Evolutionary conservation across 2,113 vertebrate genomes (phyloP).

Genomic region (Myotis lucifugus): DNA sequence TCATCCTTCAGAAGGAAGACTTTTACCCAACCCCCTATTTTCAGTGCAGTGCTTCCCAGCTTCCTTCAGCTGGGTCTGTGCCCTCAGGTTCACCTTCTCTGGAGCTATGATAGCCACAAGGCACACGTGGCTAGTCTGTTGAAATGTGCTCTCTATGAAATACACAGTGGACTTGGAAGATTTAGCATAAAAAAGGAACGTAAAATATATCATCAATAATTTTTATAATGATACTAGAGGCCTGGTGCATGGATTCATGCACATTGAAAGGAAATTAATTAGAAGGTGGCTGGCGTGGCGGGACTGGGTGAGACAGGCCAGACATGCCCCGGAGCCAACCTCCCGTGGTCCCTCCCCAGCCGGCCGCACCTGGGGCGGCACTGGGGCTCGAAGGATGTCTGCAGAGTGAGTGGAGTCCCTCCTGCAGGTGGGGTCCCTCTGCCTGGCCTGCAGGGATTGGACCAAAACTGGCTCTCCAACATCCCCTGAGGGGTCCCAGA

Average conservation of each 20-base stretch:
- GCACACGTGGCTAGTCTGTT: not conserved
- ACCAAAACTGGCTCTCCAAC: no score
- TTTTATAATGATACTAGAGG: not conserved
- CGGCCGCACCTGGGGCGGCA: no score
- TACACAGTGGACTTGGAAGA: not conserved
- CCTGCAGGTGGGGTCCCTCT: no score
- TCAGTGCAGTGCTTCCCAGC: not conserved
- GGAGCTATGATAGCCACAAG: not conserved
- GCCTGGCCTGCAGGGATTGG: no score
- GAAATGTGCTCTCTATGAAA: not conserved
- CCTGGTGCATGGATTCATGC: no score
- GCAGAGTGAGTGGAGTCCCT: rapidly evolving
- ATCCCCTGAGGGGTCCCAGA: no score
- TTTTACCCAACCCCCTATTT: not conserved
- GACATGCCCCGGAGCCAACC: no score
- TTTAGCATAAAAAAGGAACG: not conserved
- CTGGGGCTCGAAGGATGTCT: no score
- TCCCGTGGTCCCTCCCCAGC: no score
- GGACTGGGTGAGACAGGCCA: no score
- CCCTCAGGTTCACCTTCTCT: not conserved
- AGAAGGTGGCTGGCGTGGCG: no score
- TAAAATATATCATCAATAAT: not conserved
- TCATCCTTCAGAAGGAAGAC: not conserved
- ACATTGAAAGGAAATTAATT: no score
- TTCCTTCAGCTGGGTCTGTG: not conserved